Evolutionary conservation across 2,797 vertebrate species (phyloP), one percentile per base, ranked within the genome.

Genomic region (Brotula barbata): DNA sequence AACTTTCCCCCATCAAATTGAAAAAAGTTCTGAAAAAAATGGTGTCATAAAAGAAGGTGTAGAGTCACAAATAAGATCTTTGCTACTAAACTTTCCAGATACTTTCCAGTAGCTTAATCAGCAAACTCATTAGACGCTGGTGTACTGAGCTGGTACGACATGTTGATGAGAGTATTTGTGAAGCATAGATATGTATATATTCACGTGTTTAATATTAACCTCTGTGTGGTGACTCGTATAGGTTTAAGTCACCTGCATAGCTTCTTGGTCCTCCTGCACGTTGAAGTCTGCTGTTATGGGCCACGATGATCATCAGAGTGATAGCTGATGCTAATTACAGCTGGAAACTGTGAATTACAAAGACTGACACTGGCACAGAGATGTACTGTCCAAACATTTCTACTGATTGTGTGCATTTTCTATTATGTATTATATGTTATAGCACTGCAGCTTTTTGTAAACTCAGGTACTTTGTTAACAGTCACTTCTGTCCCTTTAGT

Each of bases 401-500:
- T 58, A 71, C 52, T 50, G 75, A 86, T 86, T 86, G 82, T 86
- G 70, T 65, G 74, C 49, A 81, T 84, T 86, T 84, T 79, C 43
- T 77, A 80, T 78, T 65, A 47, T 77, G 51, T 80, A 51, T 68
- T 48, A 67, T 71, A 77, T 60, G 54, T 63, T 65, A 47, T 54
- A 65, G 40, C 58, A 31, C 71, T 75, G 56, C 54, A 62, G 53
- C 41, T 77, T 85, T 78, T 78, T 83, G 64, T 85, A 77, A 83
- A 74, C 87, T 90, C 87, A 88, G 87, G 87, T 85, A 87, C 74
- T 83, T 78, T 80, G 65, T 87, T 83, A 64, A 68, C 31, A 36
- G n/a, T 68, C 49, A 52, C 42, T 62, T 58, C 55, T 34, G 50
- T 65, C 53, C 49, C 20, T 14, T n/a, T n/a, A n/a, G n/a, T n/a